These are phyloP conservation scores for Ploceus nigricollis DNA, from an alignment of 2,113 vertebrate genomes.

Conservation along the genomic window DNA sequence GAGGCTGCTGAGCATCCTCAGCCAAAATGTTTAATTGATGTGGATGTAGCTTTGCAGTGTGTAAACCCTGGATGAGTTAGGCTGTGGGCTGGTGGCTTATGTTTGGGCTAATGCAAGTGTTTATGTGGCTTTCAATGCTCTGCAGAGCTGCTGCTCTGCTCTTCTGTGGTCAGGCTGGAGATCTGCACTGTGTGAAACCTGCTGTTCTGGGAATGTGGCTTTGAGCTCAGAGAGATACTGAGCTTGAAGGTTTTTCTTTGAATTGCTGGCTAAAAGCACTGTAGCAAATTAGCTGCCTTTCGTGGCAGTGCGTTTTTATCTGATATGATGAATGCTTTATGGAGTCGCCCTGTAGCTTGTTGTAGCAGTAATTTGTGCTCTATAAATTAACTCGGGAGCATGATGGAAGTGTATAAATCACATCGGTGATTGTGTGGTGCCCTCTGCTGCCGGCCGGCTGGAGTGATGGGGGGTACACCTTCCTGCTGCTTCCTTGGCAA, in stretches of 20 bases:
- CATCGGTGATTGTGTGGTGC: conserved; percentile 58
- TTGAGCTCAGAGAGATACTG: neutral
- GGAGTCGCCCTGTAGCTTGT: conserved; percentile 37
- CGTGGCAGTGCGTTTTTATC: neutral
- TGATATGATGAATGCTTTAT: conserved; percentile 35
- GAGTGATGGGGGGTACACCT: neutral
- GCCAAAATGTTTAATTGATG: neutral
- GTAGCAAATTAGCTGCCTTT: conserved; percentile 6
- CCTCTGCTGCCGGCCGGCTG: conserved; percentile 47
- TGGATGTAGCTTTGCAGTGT: neutral
- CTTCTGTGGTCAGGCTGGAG: neutral
- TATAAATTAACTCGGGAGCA: neutral
- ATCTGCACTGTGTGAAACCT: accelerated
- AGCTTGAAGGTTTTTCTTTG: neutral
- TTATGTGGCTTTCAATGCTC: neutral
- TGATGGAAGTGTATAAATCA: conserved; percentile 58
- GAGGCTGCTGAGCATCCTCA: neutral
- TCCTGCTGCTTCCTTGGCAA: neutral
- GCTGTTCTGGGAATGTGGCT: neutral
- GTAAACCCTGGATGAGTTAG: neutral
- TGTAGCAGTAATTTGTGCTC: conserved; percentile 54
- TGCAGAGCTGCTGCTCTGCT: neutral
- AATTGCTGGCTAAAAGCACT: neutral
- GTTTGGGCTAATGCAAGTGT: neutral
- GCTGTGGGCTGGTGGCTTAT: neutral